Conservation (phyloP, 2,797 vertebrate species). For the Fundulus diaphanus region DNA sequence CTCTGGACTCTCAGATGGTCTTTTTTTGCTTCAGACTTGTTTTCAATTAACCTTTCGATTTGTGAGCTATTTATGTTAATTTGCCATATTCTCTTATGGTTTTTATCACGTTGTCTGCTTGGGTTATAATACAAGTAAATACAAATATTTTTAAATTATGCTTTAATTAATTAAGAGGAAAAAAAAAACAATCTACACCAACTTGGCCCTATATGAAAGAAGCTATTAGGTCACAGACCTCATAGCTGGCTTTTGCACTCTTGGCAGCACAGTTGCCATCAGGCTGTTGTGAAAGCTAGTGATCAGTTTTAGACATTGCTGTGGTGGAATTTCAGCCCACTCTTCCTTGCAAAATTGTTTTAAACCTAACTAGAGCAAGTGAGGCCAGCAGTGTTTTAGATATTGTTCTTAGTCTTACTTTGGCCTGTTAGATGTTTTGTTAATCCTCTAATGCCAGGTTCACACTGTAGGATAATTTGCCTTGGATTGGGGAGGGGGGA, state of each 20-base stretch:
- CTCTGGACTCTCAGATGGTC: constrained; percentile 4
- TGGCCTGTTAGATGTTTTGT: background rate
- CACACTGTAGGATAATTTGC: too few relatives aligned
- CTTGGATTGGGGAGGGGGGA: too few relatives aligned
- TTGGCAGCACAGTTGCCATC: background rate
- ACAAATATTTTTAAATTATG: background rate
- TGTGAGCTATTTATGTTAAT: constrained; percentile 8
- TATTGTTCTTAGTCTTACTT: background rate
- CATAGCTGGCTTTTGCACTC: background rate
- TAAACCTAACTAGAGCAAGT: background rate
- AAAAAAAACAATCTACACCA: background rate
- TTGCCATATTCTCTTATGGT: background rate
- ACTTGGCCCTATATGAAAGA: background rate
- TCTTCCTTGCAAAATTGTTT: background rate
- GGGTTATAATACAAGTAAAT: background rate
- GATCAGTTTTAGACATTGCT: background rate
- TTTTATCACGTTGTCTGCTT: background rate
- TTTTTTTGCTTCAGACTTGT: background rate
- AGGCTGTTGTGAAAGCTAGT: background rate
- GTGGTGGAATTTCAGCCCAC: background rate
- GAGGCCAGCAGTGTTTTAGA: background rate
- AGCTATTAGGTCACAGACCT: background rate
- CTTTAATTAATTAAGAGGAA: background rate
- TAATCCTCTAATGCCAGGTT: too few relatives aligned
- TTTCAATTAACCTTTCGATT: constrained; percentile 4